Evolutionary conservation across 2,113 vertebrate species (phyloP).

Genomic region (Amblyornis subalaris): DNA sequence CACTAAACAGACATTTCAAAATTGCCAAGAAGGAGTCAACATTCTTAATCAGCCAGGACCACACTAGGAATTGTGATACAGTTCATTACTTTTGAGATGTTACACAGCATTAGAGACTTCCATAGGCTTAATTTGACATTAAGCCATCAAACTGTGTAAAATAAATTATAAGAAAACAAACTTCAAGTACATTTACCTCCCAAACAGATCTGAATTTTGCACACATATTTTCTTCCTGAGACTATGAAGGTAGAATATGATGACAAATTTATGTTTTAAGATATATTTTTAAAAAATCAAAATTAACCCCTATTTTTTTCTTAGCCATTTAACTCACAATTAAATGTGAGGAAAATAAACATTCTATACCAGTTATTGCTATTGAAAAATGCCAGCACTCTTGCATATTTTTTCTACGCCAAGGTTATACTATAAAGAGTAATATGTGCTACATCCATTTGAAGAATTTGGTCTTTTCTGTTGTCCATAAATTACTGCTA

Average conservation of each 20-base stretch:
- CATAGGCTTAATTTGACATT: constrained; percentile 19
- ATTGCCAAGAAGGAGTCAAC: constrained; percentile 22
- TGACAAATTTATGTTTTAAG: neutral
- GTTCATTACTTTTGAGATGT: constrained; percentile 8
- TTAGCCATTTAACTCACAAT: neutral
- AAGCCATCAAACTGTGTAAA: constrained; percentile 13
- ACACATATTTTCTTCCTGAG: neutral
- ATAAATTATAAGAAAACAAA: neutral
- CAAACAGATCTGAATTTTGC: neutral
- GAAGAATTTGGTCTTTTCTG: neutral
- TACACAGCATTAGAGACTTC: neutral
- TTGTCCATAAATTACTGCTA: neutral
- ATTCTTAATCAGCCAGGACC: constrained; percentile 1
- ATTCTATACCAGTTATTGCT: neutral
- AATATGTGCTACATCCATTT: neutral
- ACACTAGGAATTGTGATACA: constrained; percentile 48
- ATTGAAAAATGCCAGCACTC: neutral
- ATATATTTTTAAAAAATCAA: neutral
- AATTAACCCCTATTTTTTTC: neutral
- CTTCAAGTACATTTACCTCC: neutral
- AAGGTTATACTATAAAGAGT: neutral
- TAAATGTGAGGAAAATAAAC: neutral
- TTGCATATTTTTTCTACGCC: neutral
- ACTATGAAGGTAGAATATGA: neutral
- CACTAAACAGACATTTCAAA: constrained; percentile 52